Evolutionary conservation across 2,113 vertebrate genomes (phyloP).

Genomic region (Lagenorhynchus albirostris): DNA sequence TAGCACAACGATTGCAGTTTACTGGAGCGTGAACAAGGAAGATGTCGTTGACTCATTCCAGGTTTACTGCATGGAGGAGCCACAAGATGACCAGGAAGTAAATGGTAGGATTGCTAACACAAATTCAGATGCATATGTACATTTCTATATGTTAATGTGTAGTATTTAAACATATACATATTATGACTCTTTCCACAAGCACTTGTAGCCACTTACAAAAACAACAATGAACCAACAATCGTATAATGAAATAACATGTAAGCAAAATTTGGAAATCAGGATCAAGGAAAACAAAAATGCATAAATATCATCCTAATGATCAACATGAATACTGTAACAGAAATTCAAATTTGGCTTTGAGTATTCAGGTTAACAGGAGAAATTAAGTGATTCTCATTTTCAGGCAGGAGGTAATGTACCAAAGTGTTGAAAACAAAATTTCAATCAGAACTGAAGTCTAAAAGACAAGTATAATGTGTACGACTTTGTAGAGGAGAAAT

Average conservation of each 20-base stretch:
- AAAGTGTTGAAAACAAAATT: not conserved
- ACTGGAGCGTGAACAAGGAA: constrained; percentile 91
- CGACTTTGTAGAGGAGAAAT: not conserved
- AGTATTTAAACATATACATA: not conserved
- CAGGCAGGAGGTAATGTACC: not conserved
- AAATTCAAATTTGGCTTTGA: constrained; percentile 32
- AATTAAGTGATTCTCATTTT: not conserved
- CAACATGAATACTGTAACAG: not conserved
- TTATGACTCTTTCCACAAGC: not conserved
- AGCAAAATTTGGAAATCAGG: not conserved
- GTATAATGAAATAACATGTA: not conserved
- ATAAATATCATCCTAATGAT: not conserved
- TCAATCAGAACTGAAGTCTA: not conserved
- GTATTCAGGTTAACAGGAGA: not conserved
- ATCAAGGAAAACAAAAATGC: constrained; percentile 7
- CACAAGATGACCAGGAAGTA: constrained; percentile 84
- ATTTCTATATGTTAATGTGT: not conserved
- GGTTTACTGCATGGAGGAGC: constrained; percentile 96
- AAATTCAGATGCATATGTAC: not conserved
- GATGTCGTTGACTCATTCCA: constrained; percentile 96
- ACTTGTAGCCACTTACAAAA: not conserved
- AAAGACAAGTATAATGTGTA: not conserved
- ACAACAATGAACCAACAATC: not conserved
- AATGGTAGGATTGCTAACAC: constrained; percentile 66
- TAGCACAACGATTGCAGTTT: constrained; percentile 91